Conservation (phyloP, 2,113 vertebrate genomes). For the Junco hyemalis region DNA sequence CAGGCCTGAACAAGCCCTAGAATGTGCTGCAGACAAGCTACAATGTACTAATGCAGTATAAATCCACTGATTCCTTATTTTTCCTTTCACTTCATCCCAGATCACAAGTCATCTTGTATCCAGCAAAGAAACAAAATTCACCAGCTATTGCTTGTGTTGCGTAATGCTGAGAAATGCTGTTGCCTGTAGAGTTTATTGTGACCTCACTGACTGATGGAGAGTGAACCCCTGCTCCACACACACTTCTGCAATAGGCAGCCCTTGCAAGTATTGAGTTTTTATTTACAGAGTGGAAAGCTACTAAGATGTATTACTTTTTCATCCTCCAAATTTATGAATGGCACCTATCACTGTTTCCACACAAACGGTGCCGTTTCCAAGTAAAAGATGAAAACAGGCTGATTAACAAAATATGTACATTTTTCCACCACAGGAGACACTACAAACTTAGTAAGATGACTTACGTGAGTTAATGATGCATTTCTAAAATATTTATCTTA, state of each 20-base stretch:
- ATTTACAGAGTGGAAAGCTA: not conserved
- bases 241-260: not conserved
- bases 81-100: not conserved
- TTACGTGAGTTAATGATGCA: not conserved
- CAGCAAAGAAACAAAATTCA: not conserved
- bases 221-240: not conserved
- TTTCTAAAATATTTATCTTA: conserved; percentile 23
- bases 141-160: not conserved
- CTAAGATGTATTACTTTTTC: not conserved
- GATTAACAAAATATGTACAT: not conserved
- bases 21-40: not conserved
- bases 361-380: not conserved
- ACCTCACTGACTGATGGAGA: fast-evolving
- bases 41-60: not conserved
- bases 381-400: not conserved
- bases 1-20: not conserved
- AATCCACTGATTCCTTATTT: not conserved
- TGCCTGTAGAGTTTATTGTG: not conserved
- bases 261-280: not conserved
- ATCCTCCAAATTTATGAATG: not conserved
- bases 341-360: not conserved
- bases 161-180: not conserved
- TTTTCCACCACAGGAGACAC: not conserved
- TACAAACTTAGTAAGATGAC: not conserved
- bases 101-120: not conserved